Conservation (phyloP, 1,140 invertebrate genomes). For the Drosophila serrata region DNA sequence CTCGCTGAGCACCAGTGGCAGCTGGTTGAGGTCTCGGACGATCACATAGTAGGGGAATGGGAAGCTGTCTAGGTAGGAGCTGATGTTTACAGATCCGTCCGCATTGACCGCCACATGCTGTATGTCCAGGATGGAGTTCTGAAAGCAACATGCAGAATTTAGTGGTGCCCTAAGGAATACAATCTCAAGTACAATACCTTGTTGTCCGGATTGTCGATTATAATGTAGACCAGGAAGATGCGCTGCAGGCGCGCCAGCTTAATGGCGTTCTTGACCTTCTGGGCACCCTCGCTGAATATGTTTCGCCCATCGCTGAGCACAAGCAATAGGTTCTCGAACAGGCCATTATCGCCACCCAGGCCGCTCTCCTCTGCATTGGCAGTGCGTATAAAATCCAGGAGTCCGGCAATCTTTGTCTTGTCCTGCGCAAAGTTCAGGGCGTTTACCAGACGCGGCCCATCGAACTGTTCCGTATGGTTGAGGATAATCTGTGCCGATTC, state of each 20-base stretch:
- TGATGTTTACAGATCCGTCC: conserved; percentile 87
- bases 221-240: conserved; percentile 97
- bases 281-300: conserved; percentile 95
- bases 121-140: conserved; percentile 97
- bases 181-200: conserved; percentile 88
- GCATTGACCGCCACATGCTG: conserved; percentile 90
- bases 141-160: conserved; percentile 72
- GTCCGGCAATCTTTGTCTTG: conserved; percentile 91
- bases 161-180: background rate
- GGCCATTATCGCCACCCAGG: conserved; percentile 88
- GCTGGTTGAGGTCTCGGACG: conserved; percentile 93
- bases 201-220: conserved; percentile 96
- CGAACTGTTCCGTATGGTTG: conserved; percentile 94
- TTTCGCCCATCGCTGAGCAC: conserved; percentile 98
- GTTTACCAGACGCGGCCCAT: conserved; percentile 92
- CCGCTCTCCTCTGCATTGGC: conserved; percentile 88
- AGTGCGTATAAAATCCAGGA: conserved; percentile 92
- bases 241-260: conserved; percentile 91
- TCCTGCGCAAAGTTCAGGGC: conserved; percentile 93
- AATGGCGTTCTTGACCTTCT: conserved; percentile 92
- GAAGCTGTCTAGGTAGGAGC: conserved; percentile 96
- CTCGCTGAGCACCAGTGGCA: conserved; percentile 97
- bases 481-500: conserved; percentile 94
- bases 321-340: conserved; percentile 93
- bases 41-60: conserved; percentile 99